Evolutionary conservation across 2,797 vertebrate species (phyloP).

Genomic region (Gymnothorax javanicus): DNA sequence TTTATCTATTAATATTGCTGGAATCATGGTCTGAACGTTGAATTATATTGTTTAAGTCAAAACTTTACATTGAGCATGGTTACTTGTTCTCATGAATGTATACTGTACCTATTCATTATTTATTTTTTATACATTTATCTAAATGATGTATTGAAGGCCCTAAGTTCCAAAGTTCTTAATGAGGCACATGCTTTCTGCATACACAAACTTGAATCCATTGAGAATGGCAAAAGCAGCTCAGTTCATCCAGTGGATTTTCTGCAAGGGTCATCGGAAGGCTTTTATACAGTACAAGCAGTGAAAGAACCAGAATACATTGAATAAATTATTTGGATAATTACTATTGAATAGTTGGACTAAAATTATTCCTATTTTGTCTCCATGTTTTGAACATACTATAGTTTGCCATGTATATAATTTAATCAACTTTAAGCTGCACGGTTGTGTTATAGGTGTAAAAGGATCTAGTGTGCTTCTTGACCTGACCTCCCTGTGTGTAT

Average conservation of each 20-base stretch:
- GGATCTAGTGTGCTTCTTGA: neutral
- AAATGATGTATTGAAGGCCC: too few species aligned
- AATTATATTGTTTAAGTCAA: too few species aligned
- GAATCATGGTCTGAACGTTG: too few species aligned
- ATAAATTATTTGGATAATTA: neutral
- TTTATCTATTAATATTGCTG: too few species aligned
- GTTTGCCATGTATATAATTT: neutral
- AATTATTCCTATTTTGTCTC: neutral
- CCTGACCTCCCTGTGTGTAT: neutral
- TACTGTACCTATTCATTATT: too few species aligned
- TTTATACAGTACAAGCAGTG: neutral
- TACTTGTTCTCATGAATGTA: too few species aligned
- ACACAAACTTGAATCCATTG: constrained; percentile 51
- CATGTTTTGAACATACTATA: neutral
- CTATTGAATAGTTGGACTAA: neutral
- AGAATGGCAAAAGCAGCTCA: constrained; percentile 21
- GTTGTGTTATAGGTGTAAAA: neutral
- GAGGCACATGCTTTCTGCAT: constrained; percentile 64
- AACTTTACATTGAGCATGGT: too few species aligned
- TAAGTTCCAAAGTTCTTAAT: constrained; percentile 21
- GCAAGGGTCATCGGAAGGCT: constrained; percentile 14
- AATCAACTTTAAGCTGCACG: neutral
- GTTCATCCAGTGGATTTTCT: constrained; percentile 15
- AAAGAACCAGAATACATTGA: too few species aligned
- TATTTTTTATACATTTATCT: too few species aligned